phyloP scores from a whole-genome alignment of 2,113 vertebrate genomes.

The Ciconia maguari region DNA sequence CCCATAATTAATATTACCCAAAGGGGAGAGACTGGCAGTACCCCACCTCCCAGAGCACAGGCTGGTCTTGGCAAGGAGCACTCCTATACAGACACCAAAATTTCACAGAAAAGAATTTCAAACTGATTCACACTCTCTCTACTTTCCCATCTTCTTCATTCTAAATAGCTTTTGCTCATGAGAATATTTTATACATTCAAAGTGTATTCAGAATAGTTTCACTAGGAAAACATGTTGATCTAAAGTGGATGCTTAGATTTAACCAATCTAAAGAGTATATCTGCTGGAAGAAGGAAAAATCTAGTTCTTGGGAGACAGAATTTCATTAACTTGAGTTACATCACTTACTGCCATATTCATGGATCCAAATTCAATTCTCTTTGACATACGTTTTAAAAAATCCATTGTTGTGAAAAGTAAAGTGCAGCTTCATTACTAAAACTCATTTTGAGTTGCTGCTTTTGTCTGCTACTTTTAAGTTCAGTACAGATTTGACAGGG shows the following conservation, averaged over 20 bases:
- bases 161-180: background rate
- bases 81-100: background rate
- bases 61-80: background rate
- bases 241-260: background rate
- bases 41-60: background rate
- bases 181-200: background rate
- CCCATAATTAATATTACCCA: background rate
- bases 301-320: background rate
- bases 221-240: background rate
- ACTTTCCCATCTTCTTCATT: background rate
- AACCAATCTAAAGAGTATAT: background rate
- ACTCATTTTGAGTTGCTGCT: background rate
- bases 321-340: background rate
- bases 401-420: background rate
- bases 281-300: background rate
- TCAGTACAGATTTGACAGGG: background rate
- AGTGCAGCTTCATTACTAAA: background rate
- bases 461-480: background rate
- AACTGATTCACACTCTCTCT: background rate
- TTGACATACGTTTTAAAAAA: conserved; percentile 10
- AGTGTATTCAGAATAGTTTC: background rate
- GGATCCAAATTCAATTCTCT: background rate
- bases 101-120: background rate
- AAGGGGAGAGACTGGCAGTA: background rate
- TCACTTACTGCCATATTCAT: background rate